phyloP scores from a whole-genome alignment of 2,888 invertebrate species.

The Salpingus planirostris region DNA sequence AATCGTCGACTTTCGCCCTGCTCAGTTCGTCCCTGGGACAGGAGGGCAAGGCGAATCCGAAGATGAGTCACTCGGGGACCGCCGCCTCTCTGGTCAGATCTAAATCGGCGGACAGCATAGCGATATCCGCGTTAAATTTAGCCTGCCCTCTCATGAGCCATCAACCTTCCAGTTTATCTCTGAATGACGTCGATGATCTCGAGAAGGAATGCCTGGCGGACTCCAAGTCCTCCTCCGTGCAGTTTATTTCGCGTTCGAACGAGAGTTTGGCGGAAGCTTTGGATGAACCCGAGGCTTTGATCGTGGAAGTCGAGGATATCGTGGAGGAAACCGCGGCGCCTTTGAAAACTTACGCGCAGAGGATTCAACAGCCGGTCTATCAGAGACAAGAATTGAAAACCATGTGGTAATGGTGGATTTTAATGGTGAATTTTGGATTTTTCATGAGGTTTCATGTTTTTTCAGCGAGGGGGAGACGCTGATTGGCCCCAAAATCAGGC shows the following conservation, averaged over 20 bases:
- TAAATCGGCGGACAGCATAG: slow-evolving; percentile 69
- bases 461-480: slow-evolving; percentile 38
- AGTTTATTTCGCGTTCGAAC: slow-evolving; percentile 17
- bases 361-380: slow-evolving; percentile 68
- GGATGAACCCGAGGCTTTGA: slow-evolving; percentile 61
- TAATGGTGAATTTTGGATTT: neutral
- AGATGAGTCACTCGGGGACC: neutral
- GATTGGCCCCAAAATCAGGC: slow-evolving; percentile 34
- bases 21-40: slow-evolving; percentile 52
- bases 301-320: slow-evolving; percentile 74
- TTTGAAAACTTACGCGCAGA: slow-evolving; percentile 55
- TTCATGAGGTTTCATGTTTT: no score
- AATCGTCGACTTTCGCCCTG: slow-evolving; percentile 75
- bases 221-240: slow-evolving; percentile 29
- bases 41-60: slow-evolving; percentile 5
- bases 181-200: slow-evolving; percentile 63
- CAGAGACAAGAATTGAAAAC: slow-evolving; percentile 53
- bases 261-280: slow-evolving; percentile 22
- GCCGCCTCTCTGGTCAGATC: slow-evolving; percentile 51
- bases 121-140: slow-evolving; percentile 37
- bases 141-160: slow-evolving; percentile 49
- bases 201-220: slow-evolving; percentile 42
- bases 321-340: slow-evolving; percentile 72
- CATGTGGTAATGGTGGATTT: slow-evolving; percentile 43
- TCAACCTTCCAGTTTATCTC: slow-evolving; percentile 64